phyloP scores from a whole-genome alignment of 2,113 vertebrate species.

The Casuarius casuarius region DNA sequence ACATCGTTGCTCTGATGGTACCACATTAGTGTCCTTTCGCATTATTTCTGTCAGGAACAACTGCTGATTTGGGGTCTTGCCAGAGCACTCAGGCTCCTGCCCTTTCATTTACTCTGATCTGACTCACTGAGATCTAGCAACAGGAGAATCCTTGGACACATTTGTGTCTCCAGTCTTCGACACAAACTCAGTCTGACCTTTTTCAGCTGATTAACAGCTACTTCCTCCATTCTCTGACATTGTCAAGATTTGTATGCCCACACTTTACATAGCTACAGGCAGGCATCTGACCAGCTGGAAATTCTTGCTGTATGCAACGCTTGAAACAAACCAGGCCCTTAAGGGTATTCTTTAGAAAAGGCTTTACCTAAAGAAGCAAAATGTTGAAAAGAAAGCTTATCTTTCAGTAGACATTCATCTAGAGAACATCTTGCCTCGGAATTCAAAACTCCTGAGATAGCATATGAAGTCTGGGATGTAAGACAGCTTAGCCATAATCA shows the following conservation, averaged over 20 bases:
- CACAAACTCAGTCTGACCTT: neutral
- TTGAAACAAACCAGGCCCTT: too few species aligned
- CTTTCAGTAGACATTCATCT: too few species aligned
- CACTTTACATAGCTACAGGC: neutral
- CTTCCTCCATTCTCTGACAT: neutral
- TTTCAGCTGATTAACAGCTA: neutral
- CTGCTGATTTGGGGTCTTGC: neutral
- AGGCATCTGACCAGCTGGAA: too few species aligned
- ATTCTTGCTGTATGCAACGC: too few species aligned
- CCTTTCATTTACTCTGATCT: neutral
- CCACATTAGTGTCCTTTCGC: neutral
- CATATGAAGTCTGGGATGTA: too few species aligned
- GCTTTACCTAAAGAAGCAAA: too few species aligned
- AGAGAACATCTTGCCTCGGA: neutral
- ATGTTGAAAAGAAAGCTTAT: too few species aligned
- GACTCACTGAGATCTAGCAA: neutral
- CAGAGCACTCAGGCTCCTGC: neutral
- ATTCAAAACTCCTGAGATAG: neutral
- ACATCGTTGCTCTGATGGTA: neutral
- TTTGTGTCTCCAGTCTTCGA: neutral
- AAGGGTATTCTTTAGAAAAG: too few species aligned
- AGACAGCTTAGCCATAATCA: neutral
- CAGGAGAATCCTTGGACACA: neutral
- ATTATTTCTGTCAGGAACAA: neutral
- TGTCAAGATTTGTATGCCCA: neutral